A percentile compares a stretch with the other conserved stretches of the same genome.
Evolutionary conservation across 2,113 vertebrate species (phyloP).

Genomic region (Ptyas mucosa): DNA sequence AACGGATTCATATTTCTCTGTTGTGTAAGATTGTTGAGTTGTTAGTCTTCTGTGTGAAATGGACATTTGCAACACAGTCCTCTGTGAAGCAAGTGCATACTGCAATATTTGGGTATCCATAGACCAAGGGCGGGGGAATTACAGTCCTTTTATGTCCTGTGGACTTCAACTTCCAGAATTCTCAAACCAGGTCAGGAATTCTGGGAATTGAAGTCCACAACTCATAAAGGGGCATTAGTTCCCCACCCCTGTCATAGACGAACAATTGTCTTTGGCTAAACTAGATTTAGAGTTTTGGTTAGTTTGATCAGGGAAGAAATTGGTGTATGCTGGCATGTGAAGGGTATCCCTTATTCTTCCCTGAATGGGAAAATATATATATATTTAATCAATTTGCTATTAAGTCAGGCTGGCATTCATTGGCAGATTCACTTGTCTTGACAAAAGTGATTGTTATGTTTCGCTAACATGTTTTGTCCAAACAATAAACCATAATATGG

Average conservation of each 20-base stretch:
- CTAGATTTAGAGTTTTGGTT: not conserved
- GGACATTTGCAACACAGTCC: not conserved
- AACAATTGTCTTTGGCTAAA: not conserved
- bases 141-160: not conserved
- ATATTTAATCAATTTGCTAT: not conserved
- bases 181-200: not conserved
- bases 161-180: not conserved
- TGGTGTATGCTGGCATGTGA: not conserved
- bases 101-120: not conserved
- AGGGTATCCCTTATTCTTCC: not conserved
- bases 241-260: too few relatives aligned
- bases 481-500: not conserved
- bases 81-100: not conserved
- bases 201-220: not conserved
- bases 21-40: not conserved
- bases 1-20: not conserved
- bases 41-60: not conserved
- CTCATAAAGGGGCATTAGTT: not conserved
- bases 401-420: not conserved
- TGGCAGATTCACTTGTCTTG: not conserved
- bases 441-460: not conserved
- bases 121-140: not conserved
- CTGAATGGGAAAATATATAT: not conserved
- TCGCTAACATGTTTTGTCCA: not conserved
- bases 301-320: not conserved